These are phyloP conservation scores for Maniola jurtina DNA, from an alignment of 1,140 invertebrate genomes.

Conservation along the genomic window DNA sequence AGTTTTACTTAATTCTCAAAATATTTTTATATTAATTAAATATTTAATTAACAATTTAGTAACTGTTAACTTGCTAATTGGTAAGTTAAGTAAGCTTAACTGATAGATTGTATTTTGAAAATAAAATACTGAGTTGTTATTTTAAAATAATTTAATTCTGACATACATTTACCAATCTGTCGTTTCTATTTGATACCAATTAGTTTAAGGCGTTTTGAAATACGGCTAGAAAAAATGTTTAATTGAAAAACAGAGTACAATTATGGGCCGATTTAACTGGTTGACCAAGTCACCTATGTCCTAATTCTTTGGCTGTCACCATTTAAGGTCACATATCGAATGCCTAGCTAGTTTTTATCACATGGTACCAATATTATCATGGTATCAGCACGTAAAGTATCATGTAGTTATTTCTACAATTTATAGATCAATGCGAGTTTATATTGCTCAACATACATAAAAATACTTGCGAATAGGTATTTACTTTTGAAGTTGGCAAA, in stretches of 20 bases:
- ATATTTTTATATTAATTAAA: too few species aligned
- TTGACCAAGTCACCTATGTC: background rate
- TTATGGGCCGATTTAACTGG: background rate
- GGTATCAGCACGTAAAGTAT: conserved; percentile 8
- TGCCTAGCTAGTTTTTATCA: conserved; percentile 18
- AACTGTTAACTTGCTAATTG: too few species aligned
- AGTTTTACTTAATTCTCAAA: too few species aligned
- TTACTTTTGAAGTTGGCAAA: background rate
- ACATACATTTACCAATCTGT: background rate
- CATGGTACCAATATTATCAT: background rate
- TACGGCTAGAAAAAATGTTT: background rate
- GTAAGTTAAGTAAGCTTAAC: too few species aligned
- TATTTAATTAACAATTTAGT: too few species aligned
- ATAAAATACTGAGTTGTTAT: too few species aligned
- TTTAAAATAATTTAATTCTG: background rate
- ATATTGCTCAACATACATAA: background rate
- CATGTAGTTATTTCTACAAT: conserved; percentile 24
- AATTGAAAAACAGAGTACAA: background rate
- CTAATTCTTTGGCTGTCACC: conserved; percentile 7
- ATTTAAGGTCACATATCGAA: conserved; percentile 27
- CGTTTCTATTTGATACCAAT: background rate
- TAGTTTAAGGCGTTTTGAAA: background rate
- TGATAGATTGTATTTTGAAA: too few species aligned
- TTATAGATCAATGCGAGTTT: conserved; percentile 17
- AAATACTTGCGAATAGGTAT: background rate